phyloP scores from a whole-genome alignment of 2,888 invertebrate genomes.

The Druceiella hillmani region DNA sequence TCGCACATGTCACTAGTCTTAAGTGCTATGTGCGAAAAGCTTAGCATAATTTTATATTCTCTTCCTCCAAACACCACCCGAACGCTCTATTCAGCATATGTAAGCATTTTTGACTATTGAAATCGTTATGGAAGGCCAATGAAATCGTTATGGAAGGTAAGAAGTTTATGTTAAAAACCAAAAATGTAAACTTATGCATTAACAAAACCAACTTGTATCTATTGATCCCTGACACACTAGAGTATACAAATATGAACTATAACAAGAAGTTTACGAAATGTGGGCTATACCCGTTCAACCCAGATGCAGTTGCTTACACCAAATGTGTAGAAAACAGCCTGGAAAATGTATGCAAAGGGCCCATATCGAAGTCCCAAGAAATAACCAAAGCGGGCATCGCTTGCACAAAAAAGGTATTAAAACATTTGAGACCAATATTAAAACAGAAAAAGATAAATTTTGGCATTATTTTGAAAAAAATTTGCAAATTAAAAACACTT shows the following conservation, averaged over 20 bases:
- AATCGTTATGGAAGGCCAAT: conserved; percentile 20
- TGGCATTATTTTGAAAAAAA: too few relatives aligned
- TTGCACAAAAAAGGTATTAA: too few relatives aligned
- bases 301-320: conserved; percentile 19
- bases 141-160: too few relatives aligned
- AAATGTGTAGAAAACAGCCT: conserved; percentile 13
- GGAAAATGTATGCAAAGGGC: too few relatives aligned
- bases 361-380: too few relatives aligned
- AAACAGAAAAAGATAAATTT: too few relatives aligned
- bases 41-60: conserved; percentile 23
- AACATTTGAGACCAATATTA: too few relatives aligned
- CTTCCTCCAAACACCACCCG: conserved; percentile 27
- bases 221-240: conserved; percentile 15
- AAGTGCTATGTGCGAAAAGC: conserved; percentile 19
- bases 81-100: conserved; percentile 25
- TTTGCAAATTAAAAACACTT: too few relatives aligned
- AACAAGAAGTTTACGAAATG: conserved; percentile 21
- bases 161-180: conserved; percentile 15
- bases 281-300: conserved; percentile 23
- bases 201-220: conserved; percentile 24
- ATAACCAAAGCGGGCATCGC: too few relatives aligned
- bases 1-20: conserved; percentile 17
- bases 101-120: conserved; percentile 24
- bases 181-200: conserved; percentile 21
- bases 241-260: conserved; percentile 11